Conservation (phyloP, 2,888 invertebrate genomes). For the Luperina nickerlii region DNA sequence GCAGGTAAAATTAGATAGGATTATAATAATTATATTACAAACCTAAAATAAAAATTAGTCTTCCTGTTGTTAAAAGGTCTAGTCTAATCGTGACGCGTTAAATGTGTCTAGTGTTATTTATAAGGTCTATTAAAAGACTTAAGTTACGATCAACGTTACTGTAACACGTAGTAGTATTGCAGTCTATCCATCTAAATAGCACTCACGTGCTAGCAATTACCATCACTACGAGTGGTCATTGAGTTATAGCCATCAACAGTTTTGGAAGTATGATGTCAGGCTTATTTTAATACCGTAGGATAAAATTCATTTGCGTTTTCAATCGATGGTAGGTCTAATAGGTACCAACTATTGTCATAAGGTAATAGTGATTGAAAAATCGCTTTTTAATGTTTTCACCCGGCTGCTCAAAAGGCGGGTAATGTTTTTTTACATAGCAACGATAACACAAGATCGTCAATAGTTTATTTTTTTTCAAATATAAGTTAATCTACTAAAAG, state of each 20-base stretch:
- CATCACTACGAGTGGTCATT: neutral
- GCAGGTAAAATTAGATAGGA: too few relatives aligned
- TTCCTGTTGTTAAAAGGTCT: neutral
- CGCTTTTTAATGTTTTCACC: neutral
- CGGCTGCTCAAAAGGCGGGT: too few relatives aligned
- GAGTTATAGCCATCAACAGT: constrained; percentile 2
- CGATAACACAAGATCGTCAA: neutral
- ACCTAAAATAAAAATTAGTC: neutral
- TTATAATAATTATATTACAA: neutral
- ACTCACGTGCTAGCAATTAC: neutral
- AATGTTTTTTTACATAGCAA: neutral
- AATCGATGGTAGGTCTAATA: neutral
- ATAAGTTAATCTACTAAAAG: neutral
- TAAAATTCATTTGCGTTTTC: neutral
- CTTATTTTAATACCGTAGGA: constrained; percentile 9
- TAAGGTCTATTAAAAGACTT: neutral
- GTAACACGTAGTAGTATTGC: neutral
- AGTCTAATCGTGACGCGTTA: too few relatives aligned
- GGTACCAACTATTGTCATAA: neutral
- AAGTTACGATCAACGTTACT: too few relatives aligned
- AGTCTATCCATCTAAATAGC: neutral
- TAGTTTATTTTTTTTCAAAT: neutral
- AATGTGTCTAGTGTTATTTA: too few relatives aligned
- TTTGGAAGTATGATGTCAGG: constrained; percentile 13
- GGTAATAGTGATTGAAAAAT: too few relatives aligned